Evolutionary conservation across 2,888 invertebrate genomes (phyloP).

Genomic region (Meta bourneti): DNA sequence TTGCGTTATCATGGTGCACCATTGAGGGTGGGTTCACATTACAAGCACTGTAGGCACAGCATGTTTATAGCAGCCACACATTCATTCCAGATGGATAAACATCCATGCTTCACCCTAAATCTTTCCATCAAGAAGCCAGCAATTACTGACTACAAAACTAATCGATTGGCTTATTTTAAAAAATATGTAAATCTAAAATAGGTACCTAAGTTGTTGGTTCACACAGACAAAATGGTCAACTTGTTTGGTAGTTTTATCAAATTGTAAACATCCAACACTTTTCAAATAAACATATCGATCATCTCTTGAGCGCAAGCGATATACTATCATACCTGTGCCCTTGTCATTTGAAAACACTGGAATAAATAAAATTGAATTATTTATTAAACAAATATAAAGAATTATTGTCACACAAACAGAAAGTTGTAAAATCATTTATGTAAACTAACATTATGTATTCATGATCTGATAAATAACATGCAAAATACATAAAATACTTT

Average conservation of each 20-base stretch:
- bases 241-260: constrained; percentile 48
- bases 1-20: too few relatives aligned
- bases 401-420: background rate
- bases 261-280: constrained; percentile 71
- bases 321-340: constrained; percentile 74
- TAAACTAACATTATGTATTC: background rate
- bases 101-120: too few relatives aligned
- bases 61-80: too few relatives aligned
- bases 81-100: too few relatives aligned
- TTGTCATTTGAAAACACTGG: constrained; percentile 73
- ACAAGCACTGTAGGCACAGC: too few relatives aligned
- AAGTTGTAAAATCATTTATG: background rate
- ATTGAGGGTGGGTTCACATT: too few relatives aligned
- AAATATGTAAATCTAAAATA: background rate
- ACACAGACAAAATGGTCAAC: constrained; percentile 74
- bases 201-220: constrained; percentile 64
- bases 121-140: too few relatives aligned
- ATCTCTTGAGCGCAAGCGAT: constrained; percentile 66
- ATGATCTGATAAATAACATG: background rate
- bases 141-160: too few relatives aligned
- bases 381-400: background rate
- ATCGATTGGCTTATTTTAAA: too few relatives aligned
- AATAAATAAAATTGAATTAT: constrained; percentile 22
- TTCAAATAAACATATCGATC: constrained; percentile 67
- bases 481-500: background rate